These are phyloP conservation scores for Microplitis mediator DNA, from an alignment of 1,140 invertebrate species.

Conservation along the genomic window DNA sequence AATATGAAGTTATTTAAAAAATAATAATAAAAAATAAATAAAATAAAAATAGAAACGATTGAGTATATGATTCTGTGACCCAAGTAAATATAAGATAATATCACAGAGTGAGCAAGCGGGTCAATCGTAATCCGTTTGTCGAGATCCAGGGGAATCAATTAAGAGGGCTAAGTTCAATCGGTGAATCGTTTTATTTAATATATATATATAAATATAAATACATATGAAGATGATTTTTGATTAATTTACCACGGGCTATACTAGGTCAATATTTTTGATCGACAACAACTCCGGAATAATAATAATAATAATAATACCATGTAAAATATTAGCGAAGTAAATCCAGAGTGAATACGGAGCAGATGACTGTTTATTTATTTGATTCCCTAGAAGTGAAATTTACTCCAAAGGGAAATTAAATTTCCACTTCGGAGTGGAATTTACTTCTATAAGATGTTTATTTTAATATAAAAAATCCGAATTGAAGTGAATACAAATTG, in stretches of 20 bases:
- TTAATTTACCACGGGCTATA: background rate
- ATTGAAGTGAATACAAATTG: too few relatives aligned
- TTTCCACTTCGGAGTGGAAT: too few relatives aligned
- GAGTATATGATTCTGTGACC: constrained; percentile 8
- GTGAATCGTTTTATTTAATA: constrained; percentile 13
- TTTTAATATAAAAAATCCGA: too few relatives aligned
- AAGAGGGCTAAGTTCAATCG: constrained; percentile 33
- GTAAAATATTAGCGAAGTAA: too few relatives aligned
- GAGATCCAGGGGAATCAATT: constrained; percentile 25
- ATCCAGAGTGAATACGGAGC: too few relatives aligned
- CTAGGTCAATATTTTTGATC: constrained; percentile 19
- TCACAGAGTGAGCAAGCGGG: constrained; percentile 21
- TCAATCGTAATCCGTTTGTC: constrained; percentile 26
- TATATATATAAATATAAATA: background rate
- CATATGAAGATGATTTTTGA: background rate
- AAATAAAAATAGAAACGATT: background rate
- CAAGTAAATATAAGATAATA: constrained; percentile 22
- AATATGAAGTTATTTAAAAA: too few relatives aligned
- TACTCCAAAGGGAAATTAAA: too few relatives aligned
- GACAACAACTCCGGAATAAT: constrained; percentile 10
- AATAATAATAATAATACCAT: too few relatives aligned
- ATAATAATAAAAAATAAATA: background rate
- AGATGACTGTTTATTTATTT: too few relatives aligned
- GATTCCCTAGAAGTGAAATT: too few relatives aligned
- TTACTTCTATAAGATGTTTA: too few relatives aligned